A percentile compares a stretch with the other conserved stretches of the same genome.
Evolutionary conservation across 2,888 invertebrate genomes (phyloP).

Genomic region (Dasysyrphus albostriatus): DNA sequence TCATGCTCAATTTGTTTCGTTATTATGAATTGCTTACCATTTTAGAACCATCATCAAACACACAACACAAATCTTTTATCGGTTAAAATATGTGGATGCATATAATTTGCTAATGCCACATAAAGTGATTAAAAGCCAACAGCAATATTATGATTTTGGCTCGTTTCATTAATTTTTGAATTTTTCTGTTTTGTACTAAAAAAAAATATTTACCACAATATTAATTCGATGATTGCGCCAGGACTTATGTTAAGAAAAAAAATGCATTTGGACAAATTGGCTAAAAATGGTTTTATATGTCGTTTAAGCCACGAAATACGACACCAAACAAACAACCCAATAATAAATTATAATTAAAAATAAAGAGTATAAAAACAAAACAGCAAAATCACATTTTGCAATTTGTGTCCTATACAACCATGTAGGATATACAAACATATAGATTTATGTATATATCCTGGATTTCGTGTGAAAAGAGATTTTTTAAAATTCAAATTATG

Average conservation of each 20-base stretch:
- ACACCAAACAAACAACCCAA: neutral
- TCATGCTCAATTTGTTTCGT: neutral
- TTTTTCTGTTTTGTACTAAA: neutral
- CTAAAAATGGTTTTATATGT: neutral
- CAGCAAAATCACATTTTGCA: neutral
- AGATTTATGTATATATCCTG: neutral
- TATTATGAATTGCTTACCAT: neutral
- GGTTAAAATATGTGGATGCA: neutral
- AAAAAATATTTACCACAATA: neutral
- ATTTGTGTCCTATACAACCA: neutral
- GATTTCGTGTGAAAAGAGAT: neutral
- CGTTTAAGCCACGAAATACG: neutral
- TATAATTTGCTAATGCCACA: neutral
- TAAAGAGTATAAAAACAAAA: neutral
- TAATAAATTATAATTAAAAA: neutral
- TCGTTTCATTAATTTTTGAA: slow-evolving; percentile 7
- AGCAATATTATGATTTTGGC: neutral
- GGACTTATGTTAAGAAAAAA: neutral
- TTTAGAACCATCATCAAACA: neutral
- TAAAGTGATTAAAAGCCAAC: neutral
- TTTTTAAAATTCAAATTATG: neutral
- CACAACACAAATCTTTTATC: neutral
- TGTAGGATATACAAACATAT: neutral
- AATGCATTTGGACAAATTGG: neutral
- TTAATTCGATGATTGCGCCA: neutral